A percentile compares a stretch with the other conserved stretches of the same genome.
These are phyloP conservation scores for Argopecten irradians DNA, from an alignment of 1,140 invertebrate genomes.

Conservation along the genomic window DNA sequence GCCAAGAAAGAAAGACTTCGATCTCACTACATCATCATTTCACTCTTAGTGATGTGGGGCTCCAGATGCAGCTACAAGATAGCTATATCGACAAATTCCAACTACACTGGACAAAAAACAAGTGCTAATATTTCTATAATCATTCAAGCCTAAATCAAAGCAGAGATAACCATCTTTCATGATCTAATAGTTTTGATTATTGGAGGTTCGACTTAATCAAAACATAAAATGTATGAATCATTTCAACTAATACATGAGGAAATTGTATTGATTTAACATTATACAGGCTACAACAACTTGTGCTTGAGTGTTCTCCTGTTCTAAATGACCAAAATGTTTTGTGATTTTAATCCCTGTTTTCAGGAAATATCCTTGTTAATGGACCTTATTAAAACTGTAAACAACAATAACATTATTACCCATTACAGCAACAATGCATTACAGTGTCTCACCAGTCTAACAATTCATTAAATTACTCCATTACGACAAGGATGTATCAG, in stretches of 20 bases:
- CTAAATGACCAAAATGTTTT: background rate
- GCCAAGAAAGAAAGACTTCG: slow-evolving; percentile 20
- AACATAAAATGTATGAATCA: background rate
- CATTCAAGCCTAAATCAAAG: background rate
- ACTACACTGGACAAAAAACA: background rate
- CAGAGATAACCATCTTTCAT: background rate
- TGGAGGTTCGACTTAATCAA: background rate
- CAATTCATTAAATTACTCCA: background rate
- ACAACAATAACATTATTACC: background rate
- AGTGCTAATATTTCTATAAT: background rate
- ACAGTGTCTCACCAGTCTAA: background rate
- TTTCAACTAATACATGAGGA: background rate
- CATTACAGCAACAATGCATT: no score
- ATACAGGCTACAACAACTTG: background rate
- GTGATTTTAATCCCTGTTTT: background rate
- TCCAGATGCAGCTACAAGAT: background rate
- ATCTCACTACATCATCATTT: slow-evolving; percentile 22
- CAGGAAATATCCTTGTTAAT: no score
- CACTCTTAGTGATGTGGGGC: background rate
- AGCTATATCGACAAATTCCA: background rate
- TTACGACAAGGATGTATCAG: background rate
- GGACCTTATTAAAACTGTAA: no score
- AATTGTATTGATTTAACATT: background rate
- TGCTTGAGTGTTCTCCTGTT: background rate
- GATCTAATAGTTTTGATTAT: background rate